phyloP scores from a whole-genome alignment of 53 echinoderm and acorn worm species.

The Stichopus horrens region DNA sequence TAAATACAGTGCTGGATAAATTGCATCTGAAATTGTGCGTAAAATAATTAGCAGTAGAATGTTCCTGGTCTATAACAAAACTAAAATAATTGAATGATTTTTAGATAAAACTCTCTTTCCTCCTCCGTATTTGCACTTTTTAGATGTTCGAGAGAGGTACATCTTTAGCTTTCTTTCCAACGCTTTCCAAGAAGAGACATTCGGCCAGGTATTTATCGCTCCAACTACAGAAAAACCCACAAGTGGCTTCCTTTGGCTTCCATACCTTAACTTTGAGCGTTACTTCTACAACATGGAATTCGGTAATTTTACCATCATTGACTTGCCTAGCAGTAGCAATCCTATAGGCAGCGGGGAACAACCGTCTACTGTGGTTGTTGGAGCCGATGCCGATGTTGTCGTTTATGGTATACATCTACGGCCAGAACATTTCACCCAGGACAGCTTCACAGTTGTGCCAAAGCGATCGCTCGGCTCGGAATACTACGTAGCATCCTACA shows the following conservation, averaged over 20 bases:
- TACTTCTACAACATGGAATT: constrained; percentile 29
- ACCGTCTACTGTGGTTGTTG: constrained; percentile 43
- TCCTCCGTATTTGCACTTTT: neutral
- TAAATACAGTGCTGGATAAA: too few species aligned
- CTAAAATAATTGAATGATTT: too few species aligned
- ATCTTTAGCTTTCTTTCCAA: constrained; percentile 43
- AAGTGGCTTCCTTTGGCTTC: constrained; percentile 33
- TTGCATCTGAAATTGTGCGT: too few species aligned
- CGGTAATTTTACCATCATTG: constrained; percentile 28
- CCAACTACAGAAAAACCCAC: constrained; percentile 40
- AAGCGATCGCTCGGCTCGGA: constrained; percentile 71
- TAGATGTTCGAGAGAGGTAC: constrained; percentile 24
- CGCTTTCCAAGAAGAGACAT: constrained; percentile 36
- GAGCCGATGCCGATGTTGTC: constrained; percentile 37
- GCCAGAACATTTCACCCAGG: constrained; percentile 58
- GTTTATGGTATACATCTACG: constrained; percentile 46
- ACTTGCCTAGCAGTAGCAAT: constrained; percentile 20
- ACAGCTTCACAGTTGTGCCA: constrained; percentile 80
- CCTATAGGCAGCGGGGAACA: constrained; percentile 46
- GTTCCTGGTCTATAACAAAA: too few species aligned
- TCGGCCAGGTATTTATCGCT: constrained; percentile 38
- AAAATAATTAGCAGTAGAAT: too few species aligned
- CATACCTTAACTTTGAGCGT: constrained; percentile 28
- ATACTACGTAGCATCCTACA: constrained; percentile 91
- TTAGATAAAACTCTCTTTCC: neutral